Base-by-base conservation (phyloP, 2,797 vertebrate genomes). In the Sebastes trivittatus region DNA sequence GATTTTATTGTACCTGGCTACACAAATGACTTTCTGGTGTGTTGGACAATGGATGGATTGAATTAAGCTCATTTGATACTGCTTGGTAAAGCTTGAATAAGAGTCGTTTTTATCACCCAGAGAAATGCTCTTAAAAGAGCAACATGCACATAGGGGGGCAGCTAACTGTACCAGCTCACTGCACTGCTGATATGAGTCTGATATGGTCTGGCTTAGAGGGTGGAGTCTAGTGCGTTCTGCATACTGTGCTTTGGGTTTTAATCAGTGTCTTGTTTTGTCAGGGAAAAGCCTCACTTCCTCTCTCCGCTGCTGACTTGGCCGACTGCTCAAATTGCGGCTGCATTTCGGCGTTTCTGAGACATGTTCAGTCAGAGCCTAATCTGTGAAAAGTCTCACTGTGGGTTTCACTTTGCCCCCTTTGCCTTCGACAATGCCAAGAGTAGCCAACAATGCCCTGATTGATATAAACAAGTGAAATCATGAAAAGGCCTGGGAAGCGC, bases 261-360 rank as follows among this genome's bases (percentile, higher is more conserved):
- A 89, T 92, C 89, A 87, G 87, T 18, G n/a, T 82, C 70, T 83
- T 89, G 87, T 88, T 93, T 93, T 92, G 74, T 86, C 81, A 89
- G 72, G 72, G 66, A 70, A 87, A 84, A 76, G 63, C 81, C 52
- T 81, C 49, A 78, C 89, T 92, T 92, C 86, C 88, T 85, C 69
- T 88, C 30, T 79, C 65, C 7, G 54, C 81, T 80, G 78, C 76
- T 80, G 78, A 85, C 78, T 81, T 81, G 82, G 89, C 87, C 46
- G 81, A 82, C 82, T 68, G 78, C 72, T 84, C 46, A 46, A 60
- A 59, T 38, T 64, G 72, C 6, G 56, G 29, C 64, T 72, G 80
- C 52, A 58, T 78, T 74, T 81, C 36, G 32, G 74, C 80, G 78
- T 82, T 78, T 84, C 78, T 77, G 49, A 77, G 79, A 91, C 83